Percentiles rank a stretch among this genome's conserved stretches.
Evolutionary conservation across 1,140 invertebrate species (phyloP).

Genomic region (Galendromus occidentalis): DNA sequence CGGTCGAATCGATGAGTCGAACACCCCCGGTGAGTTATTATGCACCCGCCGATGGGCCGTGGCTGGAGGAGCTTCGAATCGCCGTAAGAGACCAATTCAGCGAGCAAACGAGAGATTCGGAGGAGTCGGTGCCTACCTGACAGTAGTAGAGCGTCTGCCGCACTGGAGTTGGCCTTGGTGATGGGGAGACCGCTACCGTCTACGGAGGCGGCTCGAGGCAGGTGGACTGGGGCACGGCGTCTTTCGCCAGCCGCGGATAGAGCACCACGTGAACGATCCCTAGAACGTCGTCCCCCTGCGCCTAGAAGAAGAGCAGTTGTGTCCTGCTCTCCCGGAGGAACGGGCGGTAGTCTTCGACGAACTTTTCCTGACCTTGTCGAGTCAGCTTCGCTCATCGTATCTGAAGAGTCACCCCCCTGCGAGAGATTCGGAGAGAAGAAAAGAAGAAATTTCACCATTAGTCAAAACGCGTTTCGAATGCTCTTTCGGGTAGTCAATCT

Average conservation of each 20-base stretch:
- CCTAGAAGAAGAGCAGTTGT: neutral
- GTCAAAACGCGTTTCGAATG: no score
- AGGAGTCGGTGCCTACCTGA: neutral
- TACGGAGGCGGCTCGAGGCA: slow-evolving; percentile 9
- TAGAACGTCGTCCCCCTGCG: neutral
- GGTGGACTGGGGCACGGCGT: neutral
- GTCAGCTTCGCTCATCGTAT: slow-evolving; percentile 11
- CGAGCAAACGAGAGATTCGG: neutral
- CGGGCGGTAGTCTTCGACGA: slow-evolving; percentile 11
- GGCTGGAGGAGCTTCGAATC: no score
- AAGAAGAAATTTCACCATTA: neutral
- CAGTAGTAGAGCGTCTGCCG: slow-evolving; percentile 8
- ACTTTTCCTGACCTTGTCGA: slow-evolving; percentile 10
- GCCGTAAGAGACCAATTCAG: neutral
- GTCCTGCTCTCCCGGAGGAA: slow-evolving; percentile 9
- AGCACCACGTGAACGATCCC: slow-evolving; percentile 9
- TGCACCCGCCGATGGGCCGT: no score
- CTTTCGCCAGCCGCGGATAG: neutral
- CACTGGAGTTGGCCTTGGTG: neutral
- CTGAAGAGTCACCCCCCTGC: slow-evolving; percentile 11
- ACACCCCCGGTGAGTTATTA: no score
- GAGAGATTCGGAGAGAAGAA: neutral
- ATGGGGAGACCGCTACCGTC: slow-evolving; percentile 9
- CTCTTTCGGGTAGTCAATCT: no score
- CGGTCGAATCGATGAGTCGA: no score